Conservation (phyloP, 2,888 invertebrate genomes). For the Frankliniella fusca region DNA sequence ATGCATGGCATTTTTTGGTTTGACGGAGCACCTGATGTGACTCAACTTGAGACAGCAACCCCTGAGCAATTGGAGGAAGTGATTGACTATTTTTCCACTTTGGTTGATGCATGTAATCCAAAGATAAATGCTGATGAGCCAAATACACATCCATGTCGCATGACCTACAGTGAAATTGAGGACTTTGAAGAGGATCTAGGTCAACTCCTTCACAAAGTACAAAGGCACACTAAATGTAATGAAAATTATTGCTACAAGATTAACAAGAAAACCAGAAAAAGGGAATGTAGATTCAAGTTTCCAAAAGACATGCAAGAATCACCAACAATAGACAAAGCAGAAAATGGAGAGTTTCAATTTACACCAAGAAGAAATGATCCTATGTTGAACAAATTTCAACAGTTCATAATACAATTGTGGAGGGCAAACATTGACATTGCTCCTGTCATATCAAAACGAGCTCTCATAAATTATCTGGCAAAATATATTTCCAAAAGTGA, state of each 20-base stretch:
- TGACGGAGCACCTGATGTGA: constrained; percentile 34
- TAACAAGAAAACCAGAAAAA: constrained; percentile 28
- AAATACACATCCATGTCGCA: constrained; percentile 33
- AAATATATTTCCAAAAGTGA: constrained; percentile 35
- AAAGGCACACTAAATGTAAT: constrained; percentile 33
- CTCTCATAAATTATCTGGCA: constrained; percentile 34
- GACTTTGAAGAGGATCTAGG: constrained; percentile 24
- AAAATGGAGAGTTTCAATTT: constrained; percentile 19
- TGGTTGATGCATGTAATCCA: constrained; percentile 34
- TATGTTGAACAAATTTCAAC: constrained; percentile 29
- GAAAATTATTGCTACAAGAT: constrained; percentile 30
- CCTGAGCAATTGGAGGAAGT: constrained; percentile 8
- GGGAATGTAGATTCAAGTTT: constrained; percentile 34
- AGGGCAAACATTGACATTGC: constrained; percentile 35
- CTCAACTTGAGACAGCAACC: constrained; percentile 2
- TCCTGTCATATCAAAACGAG: constrained; percentile 6
- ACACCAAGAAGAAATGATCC: constrained; percentile 32
- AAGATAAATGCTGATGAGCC: constrained; percentile 29
- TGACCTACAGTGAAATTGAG: background rate
- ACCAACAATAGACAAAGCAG: background rate
- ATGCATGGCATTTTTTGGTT: constrained; percentile 37
- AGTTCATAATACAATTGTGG: constrained; percentile 33
- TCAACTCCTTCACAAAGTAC: constrained; percentile 17
- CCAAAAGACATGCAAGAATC: constrained; percentile 21
- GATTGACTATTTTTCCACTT: constrained; percentile 29